Base-by-base conservation (phyloP, 2,888 invertebrate species). In the Galeruca laticollis region DNA sequence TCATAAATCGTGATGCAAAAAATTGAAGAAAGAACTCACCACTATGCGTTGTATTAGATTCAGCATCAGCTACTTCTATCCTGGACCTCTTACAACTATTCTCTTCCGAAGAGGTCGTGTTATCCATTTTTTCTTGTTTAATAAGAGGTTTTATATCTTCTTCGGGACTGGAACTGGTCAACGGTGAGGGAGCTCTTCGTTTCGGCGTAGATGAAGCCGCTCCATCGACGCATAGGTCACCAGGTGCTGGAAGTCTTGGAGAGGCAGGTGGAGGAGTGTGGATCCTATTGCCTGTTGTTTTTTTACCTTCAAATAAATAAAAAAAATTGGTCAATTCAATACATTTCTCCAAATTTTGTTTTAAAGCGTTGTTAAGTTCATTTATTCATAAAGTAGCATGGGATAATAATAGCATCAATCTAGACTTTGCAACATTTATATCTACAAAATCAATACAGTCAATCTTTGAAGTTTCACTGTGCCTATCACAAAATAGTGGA, bases 1-100 rank as follows among this genome's bases (percentile, higher is more conserved):
- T 26, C 3, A 26, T 26, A 26, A 26, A 26, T 6, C 3, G 1
- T 26, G 4, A 26, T 37, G 37, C 9, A 47, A 9, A 1, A 47
- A 18, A 26, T 26, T 26, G 3, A 18, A 47, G 9, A 18, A 15
- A 9, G 1, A 8, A 88, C 93, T 93, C 86, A 96, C 96, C 96
- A 87, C 95, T 94, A 86, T 94, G 94, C 87, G 94, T 93, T 69
- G 96, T 96, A 84, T 96, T 96, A 37, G 95, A 94, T 85, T 95
- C 95, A 59, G 95, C 95, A 84, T 96, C 96, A 72, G 91, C 94
- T 40, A 93, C 90, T 86, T 93, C 94, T 65, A 93, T 93, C 83
- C 94, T 90, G 49, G 90, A 82, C 71, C 84, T 82, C 81, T 94
- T 93, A 85, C 94, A 94, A 68, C 89, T 88, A 74, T 83, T 83